Base-by-base conservation (phyloP, 2,113 vertebrate genomes). In the Chaetodon trifascialis region DNA sequence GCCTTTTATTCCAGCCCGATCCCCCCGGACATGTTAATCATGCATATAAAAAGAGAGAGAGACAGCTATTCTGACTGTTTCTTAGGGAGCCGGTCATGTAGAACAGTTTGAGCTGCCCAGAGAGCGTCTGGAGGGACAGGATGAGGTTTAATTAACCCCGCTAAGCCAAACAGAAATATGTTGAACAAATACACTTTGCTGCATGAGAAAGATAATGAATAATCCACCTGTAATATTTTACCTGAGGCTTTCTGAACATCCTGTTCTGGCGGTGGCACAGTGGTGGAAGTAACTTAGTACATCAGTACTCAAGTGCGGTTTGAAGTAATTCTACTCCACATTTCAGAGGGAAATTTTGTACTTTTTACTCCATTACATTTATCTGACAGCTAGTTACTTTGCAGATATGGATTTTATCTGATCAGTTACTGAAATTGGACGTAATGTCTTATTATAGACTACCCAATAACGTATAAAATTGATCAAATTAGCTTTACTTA, bases 1-100 rank as follows among this genome's bases (percentile, higher is more conserved):
- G 79, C 19, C 56, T 87, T 84, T 85, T 81, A 81, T 80, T 85
- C 69, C 79, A 62, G 68, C 68, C 46, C 6, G 23, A 56, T 86
- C 82, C 82, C 80, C n/a, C 0, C 34, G 64, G 85, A 83, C 78
- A 79, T 65, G 70, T 87, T 81, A 84, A 89, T 86, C 47, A 49
- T 51, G 69, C 55, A 63, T 84, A 83, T 79, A 73, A 86, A 86
- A 70, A 46, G 51, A 73, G 25, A 76, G 12, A 17, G 4, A 73
- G 17, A 58, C 16, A 56, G 65, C 36, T 75, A 34, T 44, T 82
- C 34, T 76, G 59, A 60, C 34, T n/a, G 66, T 74, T 79, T 80
- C 73, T 58, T 25, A 76, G 30, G 62, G 72, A 83, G 69, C 73
- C 19, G 16, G 62, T 67, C 54, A 67, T 68, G 16, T 19, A 60